phyloP scores from a whole-genome alignment of 2,797 vertebrate species.

The Pelobates cultripes region DNA sequence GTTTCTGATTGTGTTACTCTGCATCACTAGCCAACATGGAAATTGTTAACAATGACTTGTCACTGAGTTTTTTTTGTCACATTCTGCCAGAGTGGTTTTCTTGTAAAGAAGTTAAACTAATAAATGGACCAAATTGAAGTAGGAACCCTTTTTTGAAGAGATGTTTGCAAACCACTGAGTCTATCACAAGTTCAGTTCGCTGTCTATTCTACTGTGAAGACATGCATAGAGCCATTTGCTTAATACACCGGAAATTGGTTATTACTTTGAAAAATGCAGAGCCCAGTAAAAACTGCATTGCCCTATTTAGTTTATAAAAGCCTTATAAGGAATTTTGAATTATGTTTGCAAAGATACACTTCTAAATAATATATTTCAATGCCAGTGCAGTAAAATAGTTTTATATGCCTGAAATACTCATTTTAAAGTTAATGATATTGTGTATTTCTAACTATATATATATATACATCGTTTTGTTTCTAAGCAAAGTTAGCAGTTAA shows the following conservation, averaged over 20 bases:
- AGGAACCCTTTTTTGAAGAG: neutral
- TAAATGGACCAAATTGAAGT: slow-evolving; percentile 23
- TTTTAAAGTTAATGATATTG: too few species aligned
- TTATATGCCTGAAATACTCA: too few species aligned
- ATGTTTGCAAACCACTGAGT: slow-evolving; percentile 25
- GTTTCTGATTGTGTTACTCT: neutral
- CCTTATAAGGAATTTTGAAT: too few species aligned
- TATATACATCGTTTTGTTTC: too few species aligned
- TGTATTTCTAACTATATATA: too few species aligned
- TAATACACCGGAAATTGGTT: neutral
- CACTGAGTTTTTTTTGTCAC: slow-evolving; percentile 15
- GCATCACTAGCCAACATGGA: slow-evolving; percentile 28
- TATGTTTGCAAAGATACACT: too few species aligned
- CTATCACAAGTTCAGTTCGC: slow-evolving; percentile 17
- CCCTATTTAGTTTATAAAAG: too few species aligned
- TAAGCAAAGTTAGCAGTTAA: too few species aligned
- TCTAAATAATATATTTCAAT: too few species aligned
- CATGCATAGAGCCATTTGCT: neutral
- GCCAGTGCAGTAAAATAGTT: too few species aligned
- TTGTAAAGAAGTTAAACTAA: slow-evolving; percentile 26
- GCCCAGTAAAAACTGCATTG: neutral
- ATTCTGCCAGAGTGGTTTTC: slow-evolving; percentile 34
- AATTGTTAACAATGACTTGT: slow-evolving; percentile 33
- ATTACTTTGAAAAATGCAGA: neutral
- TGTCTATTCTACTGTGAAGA: slow-evolving; percentile 16